Evolutionary conservation across 1,140 invertebrate species (phyloP).

Genomic region (Anastrepha obliqua): DNA sequence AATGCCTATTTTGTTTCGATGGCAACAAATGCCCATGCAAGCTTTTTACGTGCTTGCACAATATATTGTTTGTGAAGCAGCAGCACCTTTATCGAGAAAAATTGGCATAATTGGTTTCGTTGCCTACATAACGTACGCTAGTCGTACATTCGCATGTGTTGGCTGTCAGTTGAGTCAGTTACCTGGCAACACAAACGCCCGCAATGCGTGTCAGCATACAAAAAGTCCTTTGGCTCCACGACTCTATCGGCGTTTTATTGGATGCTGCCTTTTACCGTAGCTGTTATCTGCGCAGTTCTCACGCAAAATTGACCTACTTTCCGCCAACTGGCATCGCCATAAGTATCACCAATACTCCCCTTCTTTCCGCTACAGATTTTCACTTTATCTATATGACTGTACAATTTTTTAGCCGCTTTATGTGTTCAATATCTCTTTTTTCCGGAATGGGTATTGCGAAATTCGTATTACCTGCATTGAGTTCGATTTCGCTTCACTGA

Average conservation of each 20-base stretch:
- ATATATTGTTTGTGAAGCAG: not conserved
- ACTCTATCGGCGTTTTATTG: not conserved
- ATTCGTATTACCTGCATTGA: constrained; percentile 4
- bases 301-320: constrained; percentile 47
- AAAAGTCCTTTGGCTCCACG: not conserved
- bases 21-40: not conserved
- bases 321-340: not conserved
- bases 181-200: constrained; percentile 1
- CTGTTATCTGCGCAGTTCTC: constrained; percentile 2
- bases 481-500: constrained; percentile 2
- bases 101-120: constrained; percentile 41
- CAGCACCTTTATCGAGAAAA: constrained; percentile 11
- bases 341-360: not conserved
- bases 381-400: not conserved
- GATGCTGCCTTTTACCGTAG: not conserved
- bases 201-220: not conserved
- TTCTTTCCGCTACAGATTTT: not conserved
- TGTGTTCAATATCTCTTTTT: not conserved
- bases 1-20: constrained; percentile 24
- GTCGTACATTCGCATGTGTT: not conserved
- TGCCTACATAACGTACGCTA: not conserved
- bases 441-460: constrained; percentile 2
- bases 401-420: constrained; percentile 19
- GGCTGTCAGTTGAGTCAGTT: not conserved
- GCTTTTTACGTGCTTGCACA: not conserved